Percentiles rank a stretch among this genome's conserved stretches.
Conservation (phyloP, 2,888 invertebrate genomes). For the Nymphalis polychloros region DNA sequence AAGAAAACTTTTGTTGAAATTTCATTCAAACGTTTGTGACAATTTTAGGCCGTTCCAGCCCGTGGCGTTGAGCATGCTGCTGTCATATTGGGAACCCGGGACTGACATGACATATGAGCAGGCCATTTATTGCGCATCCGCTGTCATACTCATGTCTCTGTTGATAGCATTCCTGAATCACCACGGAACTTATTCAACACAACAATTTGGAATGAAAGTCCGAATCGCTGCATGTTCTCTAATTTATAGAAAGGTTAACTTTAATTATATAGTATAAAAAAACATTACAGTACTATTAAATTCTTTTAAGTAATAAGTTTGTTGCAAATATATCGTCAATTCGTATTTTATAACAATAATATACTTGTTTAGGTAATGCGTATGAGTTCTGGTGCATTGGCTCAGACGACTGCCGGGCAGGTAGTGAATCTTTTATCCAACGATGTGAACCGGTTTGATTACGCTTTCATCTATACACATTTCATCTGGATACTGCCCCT, state of each 20-base stretch:
- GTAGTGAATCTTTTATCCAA: conserved; percentile 96
- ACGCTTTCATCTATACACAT: conserved; percentile 90
- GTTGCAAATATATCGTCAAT: no score
- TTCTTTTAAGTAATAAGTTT: not conserved
- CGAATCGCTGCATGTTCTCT: conserved; percentile 91
- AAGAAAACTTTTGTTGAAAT: not conserved
- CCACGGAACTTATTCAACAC: conserved; percentile 85
- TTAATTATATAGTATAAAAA: not conserved
- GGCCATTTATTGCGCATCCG: conserved; percentile 84
- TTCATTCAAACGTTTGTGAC: conserved; percentile 22
- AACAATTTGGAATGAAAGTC: conserved; percentile 90
- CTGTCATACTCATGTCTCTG: conserved; percentile 80
- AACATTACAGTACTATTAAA: not conserved
- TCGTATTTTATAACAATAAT: no score
- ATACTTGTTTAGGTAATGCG: conserved; percentile 72
- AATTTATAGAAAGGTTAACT: conserved; percentile 90
- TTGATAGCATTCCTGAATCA: conserved; percentile 83
- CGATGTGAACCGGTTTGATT: conserved; percentile 95
- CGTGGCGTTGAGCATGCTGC: conserved; percentile 83
- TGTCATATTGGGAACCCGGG: conserved; percentile 84
- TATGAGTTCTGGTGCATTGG: conserved; percentile 90
- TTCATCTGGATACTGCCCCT: conserved; percentile 94
- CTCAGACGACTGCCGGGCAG: conserved; percentile 94
- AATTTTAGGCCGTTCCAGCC: conserved; percentile 84
- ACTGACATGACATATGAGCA: conserved; percentile 76